Percentiles rank a stretch among this genome's conserved stretches.
phyloP scores from a whole-genome alignment of 2,113 vertebrate genomes.

The Tupaia chinensis region DNA sequence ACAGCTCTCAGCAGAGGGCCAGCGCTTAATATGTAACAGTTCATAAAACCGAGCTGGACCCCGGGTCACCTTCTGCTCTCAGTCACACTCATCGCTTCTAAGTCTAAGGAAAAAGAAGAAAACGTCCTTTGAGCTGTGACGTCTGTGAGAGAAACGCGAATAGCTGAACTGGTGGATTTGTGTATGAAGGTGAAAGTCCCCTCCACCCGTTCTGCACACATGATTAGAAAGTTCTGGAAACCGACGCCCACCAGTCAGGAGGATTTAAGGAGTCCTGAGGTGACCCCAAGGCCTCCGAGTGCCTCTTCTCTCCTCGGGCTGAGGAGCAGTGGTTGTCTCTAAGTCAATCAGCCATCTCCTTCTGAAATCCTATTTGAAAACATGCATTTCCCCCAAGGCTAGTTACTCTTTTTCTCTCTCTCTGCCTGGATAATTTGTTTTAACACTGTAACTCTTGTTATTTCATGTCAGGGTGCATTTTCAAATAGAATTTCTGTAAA shows the following conservation, averaged over 20 bases:
- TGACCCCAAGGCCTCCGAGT: background rate
- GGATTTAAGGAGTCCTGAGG: background rate
- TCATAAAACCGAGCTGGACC: constrained; percentile 80
- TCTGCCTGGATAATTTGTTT: background rate
- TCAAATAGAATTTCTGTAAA: background rate
- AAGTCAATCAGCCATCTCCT: background rate
- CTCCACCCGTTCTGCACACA: too few species aligned
- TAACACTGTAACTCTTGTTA: background rate
- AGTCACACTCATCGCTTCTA: constrained; percentile 79
- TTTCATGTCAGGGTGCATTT: background rate
- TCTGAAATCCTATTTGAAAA: constrained; percentile 6
- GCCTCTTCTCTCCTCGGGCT: fast-evolving
- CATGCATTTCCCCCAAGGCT: background rate
- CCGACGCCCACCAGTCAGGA: background rate
- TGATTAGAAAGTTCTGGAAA: background rate
- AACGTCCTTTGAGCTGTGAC: constrained; percentile 27
- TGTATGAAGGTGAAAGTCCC: fast-evolving
- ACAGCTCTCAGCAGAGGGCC: constrained; percentile 86
- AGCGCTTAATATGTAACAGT: constrained; percentile 87
- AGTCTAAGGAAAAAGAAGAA: background rate
- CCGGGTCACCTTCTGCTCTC: constrained; percentile 79
- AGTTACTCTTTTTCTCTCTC: background rate
- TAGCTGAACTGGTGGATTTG: fast-evolving
- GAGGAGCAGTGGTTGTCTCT: background rate
- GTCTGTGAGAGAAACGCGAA: background rate